A percentile compares a stretch with the other conserved stretches of the same genome.
phyloP scores from a whole-genome alignment of 2,797 vertebrate species.

The Enteromius unitaeniatus region DNA sequence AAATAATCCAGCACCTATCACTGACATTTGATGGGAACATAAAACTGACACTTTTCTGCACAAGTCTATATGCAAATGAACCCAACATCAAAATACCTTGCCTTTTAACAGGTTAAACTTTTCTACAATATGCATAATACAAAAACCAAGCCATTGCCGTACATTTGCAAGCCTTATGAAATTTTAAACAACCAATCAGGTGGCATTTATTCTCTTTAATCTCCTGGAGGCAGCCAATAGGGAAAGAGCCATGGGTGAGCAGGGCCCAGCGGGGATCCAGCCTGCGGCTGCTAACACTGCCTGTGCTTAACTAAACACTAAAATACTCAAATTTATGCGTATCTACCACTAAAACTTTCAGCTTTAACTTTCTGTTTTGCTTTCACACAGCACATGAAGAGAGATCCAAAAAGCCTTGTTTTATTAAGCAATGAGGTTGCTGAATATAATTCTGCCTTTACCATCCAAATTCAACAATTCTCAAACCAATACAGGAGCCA shows the following conservation, averaged over 20 bases:
- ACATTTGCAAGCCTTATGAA: conserved; percentile 73
- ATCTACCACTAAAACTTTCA: conserved; percentile 66
- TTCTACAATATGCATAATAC: conserved; percentile 70
- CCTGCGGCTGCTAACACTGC: conserved; percentile 66
- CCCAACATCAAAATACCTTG: conserved; percentile 51
- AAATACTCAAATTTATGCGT: conserved; percentile 73
- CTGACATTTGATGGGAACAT: background rate
- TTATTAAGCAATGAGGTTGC: background rate
- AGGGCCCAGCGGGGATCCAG: conserved; percentile 73
- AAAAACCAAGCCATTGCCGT: conserved; percentile 25
- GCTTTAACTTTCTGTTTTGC: conserved; percentile 16
- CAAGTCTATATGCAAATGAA: conserved; percentile 45
- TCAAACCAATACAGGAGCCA: background rate
- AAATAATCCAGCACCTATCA: background rate
- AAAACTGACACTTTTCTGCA: background rate
- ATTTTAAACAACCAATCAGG: conserved; percentile 84
- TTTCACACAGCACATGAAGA: background rate
- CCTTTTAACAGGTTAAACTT: conserved; percentile 71
- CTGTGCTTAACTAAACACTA: conserved; percentile 73
- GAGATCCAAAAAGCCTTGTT: conserved; percentile 2
- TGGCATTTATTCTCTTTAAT: conserved; percentile 86
- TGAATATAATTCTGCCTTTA: conserved; percentile 21
- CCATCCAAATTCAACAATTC: background rate
- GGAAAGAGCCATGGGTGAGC: conserved; percentile 73
- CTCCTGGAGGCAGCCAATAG: conserved; percentile 83